Base-by-base conservation (phyloP, 2,113 vertebrate genomes). In the Dipodomys merriami region DNA sequence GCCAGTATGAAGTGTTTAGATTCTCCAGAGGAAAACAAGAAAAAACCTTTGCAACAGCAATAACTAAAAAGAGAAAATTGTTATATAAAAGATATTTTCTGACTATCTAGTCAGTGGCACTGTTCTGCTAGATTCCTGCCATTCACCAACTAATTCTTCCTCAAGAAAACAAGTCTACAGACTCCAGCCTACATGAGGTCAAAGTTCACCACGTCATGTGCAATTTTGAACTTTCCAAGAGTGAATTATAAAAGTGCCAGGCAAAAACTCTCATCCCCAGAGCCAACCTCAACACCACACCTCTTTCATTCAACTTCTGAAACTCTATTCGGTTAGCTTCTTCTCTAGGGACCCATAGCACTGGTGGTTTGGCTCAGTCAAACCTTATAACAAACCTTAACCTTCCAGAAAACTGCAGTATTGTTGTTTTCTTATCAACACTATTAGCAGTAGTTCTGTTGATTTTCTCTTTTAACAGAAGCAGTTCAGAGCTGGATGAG, bases 1-100 rank as follows among this genome's bases (percentile, higher is more conserved):
- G 72, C 82, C 88, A 96, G 76, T 62, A 91, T 69, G 65, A 81
- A 91, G 88, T 91, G 76, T 94, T 93, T 95, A 78, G 84, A 90
- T 83, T 94, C 76, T 78, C 71, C 69, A 68, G 87, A 62, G 71
- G 44, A 94, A 97, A 94, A 96, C 83, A 92, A 91, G 79, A 33
- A 81, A 77, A 94, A 92, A 94, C 49, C 74, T 89, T 89, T 92
- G 49, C 69, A 60, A 81, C 29, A 88, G n/a, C 64, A 87, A 53
- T 72, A 87, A 87, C 81, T 62, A 69, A 94, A 87, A 85, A 92
- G 85, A 92, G 72, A 92, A 67, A 65, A 83, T 4, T 77, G 16
- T 44, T 6, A 44, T 39, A 71, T 19, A 60, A 94, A 44, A 73
- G 72, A 91, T 57, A 11, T 72, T 90, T 79, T 10, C 69, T 67